A percentile compares a stretch with the other conserved stretches of the same genome.
These are phyloP conservation scores for Carettochelys insculpta DNA, from an alignment of 2,113 vertebrate species.

Conservation along the genomic window DNA sequence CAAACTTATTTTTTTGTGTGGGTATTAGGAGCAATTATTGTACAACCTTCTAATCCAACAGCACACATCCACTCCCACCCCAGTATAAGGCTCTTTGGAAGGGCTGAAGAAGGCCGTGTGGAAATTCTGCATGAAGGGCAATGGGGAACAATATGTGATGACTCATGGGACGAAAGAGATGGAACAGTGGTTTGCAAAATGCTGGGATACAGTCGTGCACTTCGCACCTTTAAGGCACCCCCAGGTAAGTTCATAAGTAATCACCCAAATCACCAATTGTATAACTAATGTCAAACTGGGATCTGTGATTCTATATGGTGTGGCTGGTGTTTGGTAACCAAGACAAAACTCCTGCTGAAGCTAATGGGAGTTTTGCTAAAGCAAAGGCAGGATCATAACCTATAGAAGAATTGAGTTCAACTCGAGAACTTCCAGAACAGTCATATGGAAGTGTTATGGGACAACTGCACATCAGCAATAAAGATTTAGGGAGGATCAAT, in stretches of 20 bases:
- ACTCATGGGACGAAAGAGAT: slow-evolving; percentile 73
- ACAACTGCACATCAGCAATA: background rate
- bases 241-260: slow-evolving; percentile 68
- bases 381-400: background rate
- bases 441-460: background rate
- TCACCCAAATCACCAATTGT: background rate
- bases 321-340: background rate
- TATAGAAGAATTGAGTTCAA: background rate
- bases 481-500: background rate
- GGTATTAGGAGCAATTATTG: background rate
- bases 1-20: background rate
- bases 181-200: slow-evolving; percentile 84
- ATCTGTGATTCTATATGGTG: background rate
- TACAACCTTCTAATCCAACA: background rate
- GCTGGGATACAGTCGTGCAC: slow-evolving; percentile 72
- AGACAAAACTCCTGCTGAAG: background rate
- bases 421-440: background rate
- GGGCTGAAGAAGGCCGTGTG: slow-evolving; percentile 72
- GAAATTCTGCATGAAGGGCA: slow-evolving; percentile 67
- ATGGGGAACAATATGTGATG: slow-evolving; percentile 92
- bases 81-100: slow-evolving; percentile 53
- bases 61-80: accelerated
- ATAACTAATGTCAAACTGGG: background rate
- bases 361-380: background rate
- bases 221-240: accelerated